Evolutionary conservation across 2,797 vertebrate species (phyloP).

Genomic region (Xiphorhynchus erythropygius): DNA sequence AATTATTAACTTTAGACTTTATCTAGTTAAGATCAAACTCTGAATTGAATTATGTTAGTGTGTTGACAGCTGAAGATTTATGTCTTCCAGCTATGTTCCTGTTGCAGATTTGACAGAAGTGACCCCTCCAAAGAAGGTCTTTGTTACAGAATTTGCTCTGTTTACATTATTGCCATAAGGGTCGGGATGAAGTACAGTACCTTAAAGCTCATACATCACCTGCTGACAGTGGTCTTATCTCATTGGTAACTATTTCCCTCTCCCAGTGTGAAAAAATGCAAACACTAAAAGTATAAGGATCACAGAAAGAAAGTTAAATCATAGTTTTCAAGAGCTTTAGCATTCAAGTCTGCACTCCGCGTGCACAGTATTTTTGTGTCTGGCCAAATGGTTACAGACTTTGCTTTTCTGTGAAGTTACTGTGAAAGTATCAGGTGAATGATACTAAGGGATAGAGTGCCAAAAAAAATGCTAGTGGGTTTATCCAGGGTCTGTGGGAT

Average conservation of each 20-base stretch:
- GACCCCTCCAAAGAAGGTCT: conserved; percentile 66
- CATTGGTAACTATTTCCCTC: conserved; percentile 25
- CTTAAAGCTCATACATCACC: conserved; percentile 75
- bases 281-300: conserved; percentile 14
- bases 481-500: background rate
- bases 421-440: background rate
- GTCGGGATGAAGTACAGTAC: conserved; percentile 66
- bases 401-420: background rate
- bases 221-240: conserved; percentile 67
- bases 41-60: conserved; percentile 55
- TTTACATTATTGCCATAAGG: conserved; percentile 69
- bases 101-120: conserved; percentile 50
- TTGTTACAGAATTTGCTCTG: conserved; percentile 60
- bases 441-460: background rate
- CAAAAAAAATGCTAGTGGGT: fast-evolving
- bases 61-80: conserved; percentile 68
- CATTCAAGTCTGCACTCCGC: background rate
- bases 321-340: conserved; percentile 46
- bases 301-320: conserved; percentile 39
- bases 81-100: conserved; percentile 47
- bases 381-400: background rate
- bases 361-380: background rate
- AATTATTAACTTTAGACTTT: conserved; percentile 36
- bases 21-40: conserved; percentile 41
- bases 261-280: conserved; percentile 21